These are phyloP conservation scores for Gibbula magus DNA, from an alignment of 2,888 invertebrate genomes.

Conservation along the genomic window DNA sequence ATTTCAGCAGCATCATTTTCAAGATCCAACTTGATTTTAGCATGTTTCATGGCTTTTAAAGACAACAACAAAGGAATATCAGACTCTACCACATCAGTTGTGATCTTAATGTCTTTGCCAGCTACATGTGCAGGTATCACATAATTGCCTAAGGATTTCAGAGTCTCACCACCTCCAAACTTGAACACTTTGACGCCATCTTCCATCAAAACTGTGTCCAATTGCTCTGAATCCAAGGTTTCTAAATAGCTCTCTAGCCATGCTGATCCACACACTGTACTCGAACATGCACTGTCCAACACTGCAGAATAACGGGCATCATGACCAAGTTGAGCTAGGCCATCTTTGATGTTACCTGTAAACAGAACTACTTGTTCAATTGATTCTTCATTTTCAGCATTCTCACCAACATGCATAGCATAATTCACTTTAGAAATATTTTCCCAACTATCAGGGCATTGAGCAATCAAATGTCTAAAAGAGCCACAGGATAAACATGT, in stretches of 20 bases:
- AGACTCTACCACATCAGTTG: too few species aligned
- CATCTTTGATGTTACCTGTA: neutral
- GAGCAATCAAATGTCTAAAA: constrained; percentile 20
- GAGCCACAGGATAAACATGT: constrained; percentile 20
- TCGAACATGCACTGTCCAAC: constrained; percentile 31
- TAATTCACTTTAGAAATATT: neutral
- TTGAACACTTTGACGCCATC: neutral
- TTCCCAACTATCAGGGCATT: constrained; percentile 31
- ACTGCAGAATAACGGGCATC: constrained; percentile 30
- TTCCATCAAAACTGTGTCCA: neutral
- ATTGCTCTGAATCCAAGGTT: neutral
- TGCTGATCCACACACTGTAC: constrained; percentile 25
- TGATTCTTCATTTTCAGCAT: too few species aligned
- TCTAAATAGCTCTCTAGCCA: constrained; percentile 29
- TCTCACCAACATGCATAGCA: neutral
- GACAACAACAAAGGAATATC: too few species aligned
- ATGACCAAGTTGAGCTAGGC: neutral
- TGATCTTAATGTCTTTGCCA: too few species aligned
- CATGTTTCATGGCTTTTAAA: too few species aligned
- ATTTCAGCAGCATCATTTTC: too few species aligned
- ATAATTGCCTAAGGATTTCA: too few species aligned
- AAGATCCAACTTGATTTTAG: too few species aligned
- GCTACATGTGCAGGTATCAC: too few species aligned
- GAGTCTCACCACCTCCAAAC: neutral
- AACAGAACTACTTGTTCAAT: neutral